Conservation (phyloP, 2,113 vertebrate genomes). For the Balaeniceps rex region DNA sequence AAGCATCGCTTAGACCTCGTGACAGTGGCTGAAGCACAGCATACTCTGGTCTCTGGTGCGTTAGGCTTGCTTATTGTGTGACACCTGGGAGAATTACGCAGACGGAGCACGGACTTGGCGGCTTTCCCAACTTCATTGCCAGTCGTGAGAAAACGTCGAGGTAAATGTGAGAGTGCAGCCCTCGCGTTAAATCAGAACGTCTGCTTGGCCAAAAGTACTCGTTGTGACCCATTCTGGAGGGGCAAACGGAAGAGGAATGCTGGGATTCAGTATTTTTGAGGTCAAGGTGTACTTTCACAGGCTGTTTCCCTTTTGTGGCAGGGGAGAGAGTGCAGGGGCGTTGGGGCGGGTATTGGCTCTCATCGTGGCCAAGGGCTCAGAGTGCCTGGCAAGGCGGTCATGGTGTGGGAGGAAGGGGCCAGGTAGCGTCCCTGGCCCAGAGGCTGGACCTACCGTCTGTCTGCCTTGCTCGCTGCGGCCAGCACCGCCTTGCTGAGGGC, state of each 20-base stretch:
- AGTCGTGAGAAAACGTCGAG: not conserved
- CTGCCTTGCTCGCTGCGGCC: not conserved
- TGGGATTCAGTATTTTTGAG: not conserved
- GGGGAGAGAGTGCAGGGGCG: not conserved
- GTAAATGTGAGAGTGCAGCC: accelerated
- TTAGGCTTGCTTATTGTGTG: not conserved
- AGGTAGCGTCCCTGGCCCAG: not conserved
- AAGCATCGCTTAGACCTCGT: not conserved
- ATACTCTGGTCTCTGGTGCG: accelerated
- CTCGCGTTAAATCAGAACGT: not conserved
- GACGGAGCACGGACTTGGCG: not conserved
- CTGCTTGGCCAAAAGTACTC: not conserved
- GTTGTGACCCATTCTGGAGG: too few species aligned
- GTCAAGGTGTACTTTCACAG: not conserved
- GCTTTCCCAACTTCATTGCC: not conserved
- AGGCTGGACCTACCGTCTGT: accelerated
- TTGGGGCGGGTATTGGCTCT: not conserved
- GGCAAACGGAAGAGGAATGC: not conserved
- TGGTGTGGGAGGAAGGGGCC: not conserved
- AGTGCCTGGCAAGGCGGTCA: not conserved
- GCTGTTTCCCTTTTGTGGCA: not conserved
- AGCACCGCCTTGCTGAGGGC: too few species aligned
- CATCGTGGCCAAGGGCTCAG: accelerated
- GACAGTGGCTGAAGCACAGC: not conserved
- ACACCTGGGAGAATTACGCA: not conserved